Evolutionary conservation across 2,888 invertebrate species (phyloP).

Genomic region (Limnephilus rhombicus): DNA sequence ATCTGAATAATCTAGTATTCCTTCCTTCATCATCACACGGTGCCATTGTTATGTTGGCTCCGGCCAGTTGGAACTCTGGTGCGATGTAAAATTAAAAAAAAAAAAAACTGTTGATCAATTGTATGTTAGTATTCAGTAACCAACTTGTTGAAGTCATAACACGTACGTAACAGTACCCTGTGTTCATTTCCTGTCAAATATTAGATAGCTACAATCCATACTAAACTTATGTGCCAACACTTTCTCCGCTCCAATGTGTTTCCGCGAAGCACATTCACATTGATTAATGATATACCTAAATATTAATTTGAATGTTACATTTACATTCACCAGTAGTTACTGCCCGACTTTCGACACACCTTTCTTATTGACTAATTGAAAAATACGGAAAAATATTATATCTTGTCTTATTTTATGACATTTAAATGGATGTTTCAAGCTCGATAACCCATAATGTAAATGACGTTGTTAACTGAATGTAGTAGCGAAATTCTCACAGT

Average conservation of each 20-base stretch:
- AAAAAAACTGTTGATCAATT: background rate
- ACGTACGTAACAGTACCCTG: background rate
- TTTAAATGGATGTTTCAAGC: too few species aligned
- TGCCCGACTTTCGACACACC: background rate
- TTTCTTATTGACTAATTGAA: background rate
- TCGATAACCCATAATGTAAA: too few species aligned
- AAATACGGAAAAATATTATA: background rate
- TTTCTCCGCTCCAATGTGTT: background rate
- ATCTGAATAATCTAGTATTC: too few species aligned
- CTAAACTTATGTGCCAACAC: background rate
- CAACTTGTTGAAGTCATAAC: background rate
- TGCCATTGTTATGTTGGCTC: background rate
- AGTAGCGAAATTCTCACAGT: too few species aligned
- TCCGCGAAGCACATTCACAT: background rate
- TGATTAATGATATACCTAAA: background rate
- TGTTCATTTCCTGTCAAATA: background rate
- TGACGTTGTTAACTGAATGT: too few species aligned
- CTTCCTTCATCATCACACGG: too few species aligned
- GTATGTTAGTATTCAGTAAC: background rate
- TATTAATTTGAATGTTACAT: background rate
- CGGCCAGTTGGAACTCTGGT: background rate
- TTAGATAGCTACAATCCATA: background rate
- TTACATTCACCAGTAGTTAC: background rate
- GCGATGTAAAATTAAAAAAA: too few species aligned
- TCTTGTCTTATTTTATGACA: background rate